A percentile compares a stretch with the other conserved stretches of the same genome.
phyloP scores from a whole-genome alignment of 2,797 vertebrate species.

The Microctenopoma lineatum region DNA sequence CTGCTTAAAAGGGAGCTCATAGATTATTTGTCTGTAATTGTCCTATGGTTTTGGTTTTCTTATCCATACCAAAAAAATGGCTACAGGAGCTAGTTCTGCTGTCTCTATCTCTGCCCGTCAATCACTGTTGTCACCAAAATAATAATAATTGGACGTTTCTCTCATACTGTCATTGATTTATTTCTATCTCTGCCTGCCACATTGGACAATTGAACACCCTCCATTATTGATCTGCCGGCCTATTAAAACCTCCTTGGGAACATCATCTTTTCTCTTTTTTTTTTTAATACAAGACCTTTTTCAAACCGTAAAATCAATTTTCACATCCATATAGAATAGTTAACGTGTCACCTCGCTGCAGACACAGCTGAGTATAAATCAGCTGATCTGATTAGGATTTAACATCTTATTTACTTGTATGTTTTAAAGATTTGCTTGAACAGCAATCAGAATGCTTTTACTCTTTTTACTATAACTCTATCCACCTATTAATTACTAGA shows the following conservation, averaged over 20 bases:
- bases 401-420: neutral
- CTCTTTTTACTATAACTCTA: too few species aligned
- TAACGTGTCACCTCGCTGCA: constrained; percentile 17
- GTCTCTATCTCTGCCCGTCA: constrained; percentile 35
- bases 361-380: constrained; percentile 13
- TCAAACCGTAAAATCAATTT: constrained; percentile 35
- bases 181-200: constrained; percentile 49
- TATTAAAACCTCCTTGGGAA: constrained; percentile 52
- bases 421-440: constrained; percentile 3
- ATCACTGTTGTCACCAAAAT: constrained; percentile 45
- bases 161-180: constrained; percentile 52
- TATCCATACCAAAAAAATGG: neutral
- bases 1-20: too few species aligned
- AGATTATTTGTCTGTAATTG: too few species aligned
- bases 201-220: constrained; percentile 26
- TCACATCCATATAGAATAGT: constrained; percentile 8
- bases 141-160: constrained; percentile 49
- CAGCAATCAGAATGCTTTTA: neutral
- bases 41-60: neutral
- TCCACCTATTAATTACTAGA: too few species aligned
- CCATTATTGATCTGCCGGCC: constrained; percentile 51
- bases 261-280: constrained; percentile 15
- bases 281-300: constrained; percentile 29
- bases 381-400: constrained; percentile 13
- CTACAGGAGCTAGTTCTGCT: neutral